Base-by-base conservation (phyloP, 2,888 invertebrate species). In the Herminia tarsipennalis region DNA sequence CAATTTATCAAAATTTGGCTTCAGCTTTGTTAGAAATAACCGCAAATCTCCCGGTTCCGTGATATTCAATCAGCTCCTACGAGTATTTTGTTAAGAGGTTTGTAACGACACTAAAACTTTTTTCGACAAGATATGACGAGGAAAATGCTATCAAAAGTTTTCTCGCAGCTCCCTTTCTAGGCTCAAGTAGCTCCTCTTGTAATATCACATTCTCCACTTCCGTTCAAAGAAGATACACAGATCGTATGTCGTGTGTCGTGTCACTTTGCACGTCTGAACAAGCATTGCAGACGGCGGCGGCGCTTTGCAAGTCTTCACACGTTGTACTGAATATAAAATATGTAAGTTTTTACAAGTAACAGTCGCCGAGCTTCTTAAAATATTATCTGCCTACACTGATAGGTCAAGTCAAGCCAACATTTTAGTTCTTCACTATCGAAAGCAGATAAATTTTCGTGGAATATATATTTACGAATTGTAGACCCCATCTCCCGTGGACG, bases 161-260 rank as follows among this genome's bases (percentile, higher is more conserved):
- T 30, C 21, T 17, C 32, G 49, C 9, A 34, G 53, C 50, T 47
- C 16, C 36, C 52, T 39, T 53, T 37, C 44, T 57, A 30, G 51
- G 45, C 49, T 58, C 48, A 39, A 56, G 42, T 24, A 56, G 58
- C 39, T 53, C 46, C 41, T n/a, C n/a, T n/a, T n/a, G n/a, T n/a
- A n/a, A n/a, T n/a, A n/a, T n/a, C n/a, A n/a, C n/a, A n/a, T n/a
- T 58, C 20, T 18, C 46, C 37, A 39, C 49, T 44, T 53, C 46
- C 20, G 21, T 50, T 53, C n/a, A n/a, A n/a, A n/a, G n/a, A n/a
- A n/a, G n/a, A n/a, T n/a, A n/a, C n/a, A n/a, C n/a, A n/a, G n/a
- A n/a, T n/a, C n/a, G n/a, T n/a, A n/a, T n/a, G n/a, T n/a, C n/a
- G n/a, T n/a, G n/a, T n/a, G n/a, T n/a, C n/a, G n/a, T n/a, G n/a